Evolutionary conservation across 2,113 vertebrate genomes (phyloP).

Genomic region (Brienomyrus brachyistius): DNA sequence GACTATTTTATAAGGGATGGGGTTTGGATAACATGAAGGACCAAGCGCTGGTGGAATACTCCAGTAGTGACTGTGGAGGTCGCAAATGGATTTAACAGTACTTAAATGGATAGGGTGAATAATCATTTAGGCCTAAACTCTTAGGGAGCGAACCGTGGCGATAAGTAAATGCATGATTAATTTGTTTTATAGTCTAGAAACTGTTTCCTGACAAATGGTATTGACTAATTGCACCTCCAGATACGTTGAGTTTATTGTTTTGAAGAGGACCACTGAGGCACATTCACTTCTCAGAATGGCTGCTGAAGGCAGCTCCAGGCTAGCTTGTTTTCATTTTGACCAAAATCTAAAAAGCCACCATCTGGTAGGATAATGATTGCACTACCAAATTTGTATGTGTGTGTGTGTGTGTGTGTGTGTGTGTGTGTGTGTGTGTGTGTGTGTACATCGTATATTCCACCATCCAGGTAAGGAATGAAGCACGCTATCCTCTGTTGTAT

Average conservation of each 20-base stretch:
- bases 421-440: neutral
- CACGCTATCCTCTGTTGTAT: constrained; percentile 20
- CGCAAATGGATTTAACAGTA: constrained; percentile 38
- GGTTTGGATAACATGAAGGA: constrained; percentile 17
- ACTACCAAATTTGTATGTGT: neutral
- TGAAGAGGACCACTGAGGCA: constrained; percentile 62
- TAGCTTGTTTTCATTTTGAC: constrained; percentile 51
- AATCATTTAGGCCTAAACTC: constrained; percentile 39
- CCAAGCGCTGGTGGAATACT: constrained; percentile 61
- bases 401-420: neutral
- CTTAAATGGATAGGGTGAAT: constrained; percentile 47
- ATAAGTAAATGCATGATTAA: constrained; percentile 44
- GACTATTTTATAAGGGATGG: constrained; percentile 25
- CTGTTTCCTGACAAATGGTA: constrained; percentile 34
- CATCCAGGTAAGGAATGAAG: constrained; percentile 36
- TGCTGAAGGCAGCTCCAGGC: constrained; percentile 57
- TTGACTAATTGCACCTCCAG: constrained; percentile 25
- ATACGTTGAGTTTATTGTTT: constrained; percentile 53
- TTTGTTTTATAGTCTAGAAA: constrained; percentile 40
- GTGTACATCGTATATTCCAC: neutral
- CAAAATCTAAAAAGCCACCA: constrained; percentile 28
- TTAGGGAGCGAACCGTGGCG: constrained; percentile 33
- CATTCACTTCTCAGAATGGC: constrained; percentile 61
- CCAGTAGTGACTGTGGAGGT: constrained; percentile 46
- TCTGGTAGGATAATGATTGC: constrained; percentile 21